Conservation (phyloP, 2,113 vertebrate genomes). For the Prochilodus magdalenae region DNA sequence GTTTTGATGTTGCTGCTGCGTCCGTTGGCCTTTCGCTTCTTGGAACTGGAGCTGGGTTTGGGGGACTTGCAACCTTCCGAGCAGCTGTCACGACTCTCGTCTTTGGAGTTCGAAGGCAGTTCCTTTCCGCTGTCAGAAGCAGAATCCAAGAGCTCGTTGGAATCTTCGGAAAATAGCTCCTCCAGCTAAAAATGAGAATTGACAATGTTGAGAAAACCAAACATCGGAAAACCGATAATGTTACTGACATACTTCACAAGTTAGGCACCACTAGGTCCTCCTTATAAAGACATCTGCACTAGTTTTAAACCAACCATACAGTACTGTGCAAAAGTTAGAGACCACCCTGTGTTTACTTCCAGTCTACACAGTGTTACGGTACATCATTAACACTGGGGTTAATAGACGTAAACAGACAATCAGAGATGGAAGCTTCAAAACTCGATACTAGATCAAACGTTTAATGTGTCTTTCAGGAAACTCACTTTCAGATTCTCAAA, state of each 20-base stretch:
- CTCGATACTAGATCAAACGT: no score
- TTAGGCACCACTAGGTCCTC: background rate
- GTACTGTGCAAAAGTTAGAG: no score
- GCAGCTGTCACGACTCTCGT: slow-evolving; percentile 5
- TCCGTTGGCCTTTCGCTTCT: background rate
- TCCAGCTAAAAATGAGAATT: slow-evolving; percentile 19
- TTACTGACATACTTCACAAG: background rate
- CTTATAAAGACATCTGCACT: background rate
- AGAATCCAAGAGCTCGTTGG: slow-evolving; percentile 18
- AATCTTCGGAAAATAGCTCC: slow-evolving; percentile 39
- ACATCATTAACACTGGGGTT: no score
- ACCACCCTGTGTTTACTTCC: no score
- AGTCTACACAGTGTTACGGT: no score
- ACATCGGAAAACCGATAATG: no score
- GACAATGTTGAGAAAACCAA: no score
- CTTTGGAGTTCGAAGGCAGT: slow-evolving; percentile 22
- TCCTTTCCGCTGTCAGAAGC: slow-evolving; percentile 41
- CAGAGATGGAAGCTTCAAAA: no score
- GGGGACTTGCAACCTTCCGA: slow-evolving; percentile 9
- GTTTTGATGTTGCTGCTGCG: background rate
- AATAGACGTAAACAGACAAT: no score
- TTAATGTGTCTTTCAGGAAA: no score
- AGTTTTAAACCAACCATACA: background rate
- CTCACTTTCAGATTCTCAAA: no score
- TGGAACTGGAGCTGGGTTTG: background rate